Base-by-base conservation (phyloP, 1,140 invertebrate species). In the Solenopsis invicta region DNA sequence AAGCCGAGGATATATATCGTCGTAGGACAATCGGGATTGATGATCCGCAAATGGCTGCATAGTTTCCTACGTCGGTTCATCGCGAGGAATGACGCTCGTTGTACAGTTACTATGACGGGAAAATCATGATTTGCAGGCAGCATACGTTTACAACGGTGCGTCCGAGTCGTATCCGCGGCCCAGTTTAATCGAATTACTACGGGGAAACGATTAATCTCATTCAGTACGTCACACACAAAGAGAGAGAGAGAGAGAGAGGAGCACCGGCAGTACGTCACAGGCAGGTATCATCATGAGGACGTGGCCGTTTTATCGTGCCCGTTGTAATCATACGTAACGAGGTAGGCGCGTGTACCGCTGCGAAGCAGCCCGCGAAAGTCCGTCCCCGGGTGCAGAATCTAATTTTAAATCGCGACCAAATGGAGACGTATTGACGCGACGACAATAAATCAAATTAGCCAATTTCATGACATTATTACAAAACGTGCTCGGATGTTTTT, bases 81-180 rank as follows among this genome's bases (percentile, higher is more conserved):
- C 69, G 61, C 54, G 59, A 81, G 75, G 84, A 76, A 87, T 66
- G 71, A 77, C 76, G 41, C n/a, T 52, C 54, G 69, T 41, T 50
- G 87, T 34, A 48, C 54, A 71, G 69, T 66, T 59, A n/a, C 77
- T 45, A 66, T 50, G 61, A 34, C 74, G 50, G 76, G 75, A 87
- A 91, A 85, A 91, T 88, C 88, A 80, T 91, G 90, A 91, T 91
- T 91, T 88, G 88, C 86, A n/a, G 69, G 52, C 69, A 52, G 72
- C 84, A 86, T 80, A 84, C 88, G 67, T 86, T 67, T 72, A 37
- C 82, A 78, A 50, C 45, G 54, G 62, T 59, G 52, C 56, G 12
- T 24, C 34, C 54, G 21, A 34, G 29, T 48, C 37, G 50, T 72
- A 67, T 61, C 41, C n/a, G 61, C 54, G 54, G 88, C 71, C 69